Conservation (phyloP, 2,888 invertebrate genomes). For the Emesis russula region DNA sequence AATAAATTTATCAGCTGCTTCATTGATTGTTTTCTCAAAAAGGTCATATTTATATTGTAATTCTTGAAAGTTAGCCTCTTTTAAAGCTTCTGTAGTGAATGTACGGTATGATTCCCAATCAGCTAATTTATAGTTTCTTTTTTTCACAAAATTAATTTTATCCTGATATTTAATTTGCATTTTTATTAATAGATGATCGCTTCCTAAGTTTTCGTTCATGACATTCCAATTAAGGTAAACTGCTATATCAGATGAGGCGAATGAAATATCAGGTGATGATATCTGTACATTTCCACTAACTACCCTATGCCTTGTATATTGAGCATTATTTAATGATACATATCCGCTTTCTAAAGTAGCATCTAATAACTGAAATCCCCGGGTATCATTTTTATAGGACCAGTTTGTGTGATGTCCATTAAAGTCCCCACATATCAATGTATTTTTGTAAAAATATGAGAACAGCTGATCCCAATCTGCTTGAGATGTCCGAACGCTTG, state of each 20-base stretch:
- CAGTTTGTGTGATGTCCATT: neutral
- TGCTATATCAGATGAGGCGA: constrained; percentile 60
- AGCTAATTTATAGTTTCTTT: constrained; percentile 68
- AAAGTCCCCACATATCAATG: constrained; percentile 18
- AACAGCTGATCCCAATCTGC: constrained; percentile 40
- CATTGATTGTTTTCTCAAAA: constrained; percentile 24
- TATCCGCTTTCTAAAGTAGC: constrained; percentile 56
- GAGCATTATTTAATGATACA: constrained; percentile 66
- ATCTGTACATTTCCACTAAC: constrained; percentile 70
- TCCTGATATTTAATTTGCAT: constrained; percentile 56
- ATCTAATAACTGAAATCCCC: constrained; percentile 67
- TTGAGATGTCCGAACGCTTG: constrained; percentile 27
- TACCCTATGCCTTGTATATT: constrained; percentile 63
- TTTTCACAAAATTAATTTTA: constrained; percentile 55
- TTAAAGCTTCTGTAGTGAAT: neutral
- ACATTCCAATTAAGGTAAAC: constrained; percentile 60
- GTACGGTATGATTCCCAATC: neutral
- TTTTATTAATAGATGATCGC: neutral
- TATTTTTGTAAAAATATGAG: neutral
- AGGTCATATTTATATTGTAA: constrained; percentile 60
- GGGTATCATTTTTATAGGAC: constrained; percentile 35
- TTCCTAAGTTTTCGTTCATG: neutral
- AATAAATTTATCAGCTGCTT: constrained; percentile 55
- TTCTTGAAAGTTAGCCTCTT: neutral
- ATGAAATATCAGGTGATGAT: constrained; percentile 80